Conservation (phyloP, 2,113 vertebrate genomes). For the Sinocyclocheilus anshuiensis region DNA sequence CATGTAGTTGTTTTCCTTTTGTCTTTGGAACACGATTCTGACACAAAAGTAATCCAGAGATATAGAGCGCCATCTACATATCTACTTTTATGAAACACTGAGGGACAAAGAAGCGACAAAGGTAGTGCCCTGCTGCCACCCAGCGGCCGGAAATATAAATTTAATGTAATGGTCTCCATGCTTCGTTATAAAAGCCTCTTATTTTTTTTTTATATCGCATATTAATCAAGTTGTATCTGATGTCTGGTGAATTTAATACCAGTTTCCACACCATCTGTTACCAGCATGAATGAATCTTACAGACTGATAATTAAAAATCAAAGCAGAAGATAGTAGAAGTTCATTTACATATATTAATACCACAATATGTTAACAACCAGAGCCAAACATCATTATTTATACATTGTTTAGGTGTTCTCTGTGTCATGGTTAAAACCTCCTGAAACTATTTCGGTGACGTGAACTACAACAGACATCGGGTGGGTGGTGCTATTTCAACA, state of each 20-base stretch:
- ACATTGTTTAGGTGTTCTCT: background rate
- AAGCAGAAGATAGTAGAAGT: background rate
- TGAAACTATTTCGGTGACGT: background rate
- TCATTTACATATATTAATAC: background rate
- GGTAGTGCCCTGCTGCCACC: background rate
- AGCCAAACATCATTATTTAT: background rate
- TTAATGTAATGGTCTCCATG: background rate
- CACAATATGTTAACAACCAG: background rate
- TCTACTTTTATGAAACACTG: background rate
- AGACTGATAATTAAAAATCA: background rate
- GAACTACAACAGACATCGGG: background rate
- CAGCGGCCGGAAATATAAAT: background rate
- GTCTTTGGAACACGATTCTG: background rate
- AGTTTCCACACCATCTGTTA: conserved; percentile 14
- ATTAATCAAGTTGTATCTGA: background rate
- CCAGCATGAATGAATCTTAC: background rate
- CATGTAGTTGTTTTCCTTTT: background rate
- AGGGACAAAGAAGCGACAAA: background rate
- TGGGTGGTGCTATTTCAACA: conserved; percentile 12
- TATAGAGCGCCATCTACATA: conserved; percentile 27
- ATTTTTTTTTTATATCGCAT: background rate
- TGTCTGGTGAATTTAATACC: background rate
- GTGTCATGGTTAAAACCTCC: background rate
- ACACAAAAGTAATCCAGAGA: background rate
- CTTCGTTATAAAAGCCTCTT: background rate